Evolutionary conservation across 2,797 vertebrate species (phyloP).

Genomic region (Alauda arvensis): DNA sequence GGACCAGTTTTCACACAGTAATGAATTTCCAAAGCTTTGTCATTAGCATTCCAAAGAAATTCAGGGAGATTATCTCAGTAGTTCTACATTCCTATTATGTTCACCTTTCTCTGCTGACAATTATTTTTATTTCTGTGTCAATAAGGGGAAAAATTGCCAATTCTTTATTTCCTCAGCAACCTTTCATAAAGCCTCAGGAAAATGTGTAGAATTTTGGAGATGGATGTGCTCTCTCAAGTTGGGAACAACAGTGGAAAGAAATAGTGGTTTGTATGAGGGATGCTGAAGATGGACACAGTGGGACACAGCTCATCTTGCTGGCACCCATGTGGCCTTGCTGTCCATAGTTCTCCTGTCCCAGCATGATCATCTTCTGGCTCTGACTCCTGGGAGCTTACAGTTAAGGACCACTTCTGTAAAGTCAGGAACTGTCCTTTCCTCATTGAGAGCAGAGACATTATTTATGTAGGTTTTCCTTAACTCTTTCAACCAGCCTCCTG

Average conservation of each 20-base stretch:
- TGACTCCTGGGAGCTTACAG: not conserved
- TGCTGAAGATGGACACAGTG: not conserved
- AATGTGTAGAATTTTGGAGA: not conserved
- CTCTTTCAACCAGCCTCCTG: not conserved
- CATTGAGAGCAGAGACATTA: not conserved
- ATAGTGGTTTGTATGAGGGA: not conserved
- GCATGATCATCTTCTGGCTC: not conserved
- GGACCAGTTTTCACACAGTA: not conserved
- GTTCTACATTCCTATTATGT: not conserved
- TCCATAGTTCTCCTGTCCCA: not conserved
- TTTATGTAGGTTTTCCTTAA: not conserved
- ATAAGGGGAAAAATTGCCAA: not conserved
- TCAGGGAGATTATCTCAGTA: not conserved
- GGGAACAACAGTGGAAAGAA: not conserved
- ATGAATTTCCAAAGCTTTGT: not conserved
- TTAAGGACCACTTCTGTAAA: not conserved
- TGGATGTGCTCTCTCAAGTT: not conserved
- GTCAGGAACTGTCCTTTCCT: not conserved
- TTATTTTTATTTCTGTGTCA: not conserved
- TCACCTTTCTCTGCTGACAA: not conserved
- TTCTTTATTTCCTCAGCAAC: not conserved
- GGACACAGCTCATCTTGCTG: not conserved
- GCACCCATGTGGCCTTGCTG: rapidly evolving
- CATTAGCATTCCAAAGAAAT: not conserved
- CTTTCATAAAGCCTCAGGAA: not conserved